Base-by-base conservation (phyloP, 2,888 invertebrate genomes). In the Aphrophora alni region DNA sequence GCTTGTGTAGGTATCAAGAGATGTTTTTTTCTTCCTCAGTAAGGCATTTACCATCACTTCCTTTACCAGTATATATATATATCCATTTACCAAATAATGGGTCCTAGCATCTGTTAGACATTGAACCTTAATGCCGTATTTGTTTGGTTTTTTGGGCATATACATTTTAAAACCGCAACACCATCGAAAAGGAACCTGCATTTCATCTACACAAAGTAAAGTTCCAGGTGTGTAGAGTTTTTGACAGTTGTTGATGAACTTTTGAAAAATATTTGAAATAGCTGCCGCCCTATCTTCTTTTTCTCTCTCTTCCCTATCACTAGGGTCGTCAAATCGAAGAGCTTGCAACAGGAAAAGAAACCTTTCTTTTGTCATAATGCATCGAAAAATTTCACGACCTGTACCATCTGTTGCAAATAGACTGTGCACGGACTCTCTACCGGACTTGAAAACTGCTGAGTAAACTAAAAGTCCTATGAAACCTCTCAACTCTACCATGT, bases 1-100 rank as follows among this genome's bases (percentile, higher is more conserved):
- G 84, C 78, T 74, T 86, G 86, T 4, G 86, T 85, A 25, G 86
- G 85, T 78, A n/a, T n/a, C n/a, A n/a, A n/a, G n/a, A n/a, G n/a
- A n/a, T n/a, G n/a, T 84, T 85, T 85, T 83, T 85, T 80, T 85
- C 84, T 71, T 81, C 80, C 73, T 82, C 83, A 28, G 82, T 28
- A 70, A 87, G 82, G 24, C 81, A 83, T 69, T 75, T 38, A 4
- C 82, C 84, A 81, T 85, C n/a, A n/a, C n/a, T n/a, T n/a, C n/a
- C n/a, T n/a, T n/a, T n/a, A n/a, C n/a, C n/a, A n/a, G n/a, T n/a
- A n/a, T n/a, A n/a, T n/a, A n/a, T n/a, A n/a, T n/a, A n/a, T n/a
- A n/a, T n/a, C n/a, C n/a, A n/a, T n/a, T 85, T 73, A 83, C 84
- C 26, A 85, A 80, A 77, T 85, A 85, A 27, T 73, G 76, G 38